Conservation (phyloP, 2,888 invertebrate genomes). For the Napeogenes sylphis region DNA sequence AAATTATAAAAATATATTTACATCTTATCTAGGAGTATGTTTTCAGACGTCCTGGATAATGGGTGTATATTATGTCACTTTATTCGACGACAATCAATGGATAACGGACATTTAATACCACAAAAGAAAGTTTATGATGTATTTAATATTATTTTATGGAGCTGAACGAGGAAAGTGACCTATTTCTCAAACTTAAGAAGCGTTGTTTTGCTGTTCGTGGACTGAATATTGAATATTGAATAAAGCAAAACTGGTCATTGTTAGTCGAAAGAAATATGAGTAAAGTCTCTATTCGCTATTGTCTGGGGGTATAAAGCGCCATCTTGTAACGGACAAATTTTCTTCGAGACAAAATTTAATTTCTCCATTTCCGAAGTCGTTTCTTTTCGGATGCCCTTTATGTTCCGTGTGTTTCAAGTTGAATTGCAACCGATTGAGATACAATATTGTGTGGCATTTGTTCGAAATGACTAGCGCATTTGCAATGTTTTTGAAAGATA, state of each 20-base stretch:
- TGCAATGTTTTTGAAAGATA: slow-evolving; percentile 45
- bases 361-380: slow-evolving; percentile 60
- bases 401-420: slow-evolving; percentile 38
- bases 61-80: too few species aligned
- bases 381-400: slow-evolving; percentile 54
- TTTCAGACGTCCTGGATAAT: too few species aligned
- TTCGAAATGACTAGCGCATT: slow-evolving; percentile 60
- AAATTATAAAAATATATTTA: too few species aligned
- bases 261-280: slow-evolving; percentile 66
- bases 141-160: slow-evolving; percentile 18
- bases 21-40: too few species aligned
- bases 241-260: slow-evolving; percentile 60
- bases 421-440: slow-evolving; percentile 57
- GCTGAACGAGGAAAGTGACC: slow-evolving; percentile 30
- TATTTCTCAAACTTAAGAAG: slow-evolving; percentile 15
- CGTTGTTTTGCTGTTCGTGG: slow-evolving; percentile 41
- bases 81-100: slow-evolving; percentile 32
- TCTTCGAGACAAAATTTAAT: slow-evolving; percentile 62
- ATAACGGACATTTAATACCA: slow-evolving; percentile 46
- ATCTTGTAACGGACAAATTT: slow-evolving; percentile 49
- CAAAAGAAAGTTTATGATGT: slow-evolving; percentile 16
- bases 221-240: slow-evolving; percentile 55
- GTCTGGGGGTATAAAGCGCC: slow-evolving; percentile 57
- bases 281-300: slow-evolving; percentile 58
- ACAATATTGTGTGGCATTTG: slow-evolving; percentile 62